Conservation (phyloP, 2,797 vertebrate genomes). For the Balearica regulorum region DNA sequence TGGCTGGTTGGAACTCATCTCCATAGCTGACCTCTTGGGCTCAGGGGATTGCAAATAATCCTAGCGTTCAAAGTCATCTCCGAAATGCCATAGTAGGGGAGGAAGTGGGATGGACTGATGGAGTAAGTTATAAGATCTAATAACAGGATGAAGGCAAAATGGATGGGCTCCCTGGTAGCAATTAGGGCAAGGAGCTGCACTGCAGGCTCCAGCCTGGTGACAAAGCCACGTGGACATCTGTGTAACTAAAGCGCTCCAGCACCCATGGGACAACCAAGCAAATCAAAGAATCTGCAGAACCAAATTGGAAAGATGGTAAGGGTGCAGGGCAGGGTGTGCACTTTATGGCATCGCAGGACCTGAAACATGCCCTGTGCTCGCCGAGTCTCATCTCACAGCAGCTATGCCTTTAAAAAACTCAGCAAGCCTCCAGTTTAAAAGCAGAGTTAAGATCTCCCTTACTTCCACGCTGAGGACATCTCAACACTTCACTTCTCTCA, state of each 20-base stretch:
- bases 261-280: not conserved
- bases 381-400: not conserved
- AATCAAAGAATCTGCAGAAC: not conserved
- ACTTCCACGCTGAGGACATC: not conserved
- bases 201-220: not conserved
- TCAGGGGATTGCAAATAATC: not conserved
- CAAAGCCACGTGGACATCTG: not conserved
- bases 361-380: not conserved
- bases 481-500: not conserved
- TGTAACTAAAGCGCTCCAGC: not conserved
- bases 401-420: not conserved
- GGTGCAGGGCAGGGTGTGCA: not conserved
- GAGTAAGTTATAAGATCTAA: not conserved
- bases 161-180: not conserved
- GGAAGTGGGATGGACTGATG: not conserved
- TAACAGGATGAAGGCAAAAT: not conserved
- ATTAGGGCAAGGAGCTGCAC: not conserved
- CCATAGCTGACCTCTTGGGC: not conserved
- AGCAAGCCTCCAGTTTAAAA: not conserved
- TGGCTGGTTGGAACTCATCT: not conserved
- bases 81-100: not conserved
- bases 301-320: not conserved
- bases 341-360: not conserved
- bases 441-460: not conserved
- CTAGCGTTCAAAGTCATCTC: not conserved